Conservation (phyloP, 2,888 invertebrate species). For the Eristalis intricaria region DNA sequence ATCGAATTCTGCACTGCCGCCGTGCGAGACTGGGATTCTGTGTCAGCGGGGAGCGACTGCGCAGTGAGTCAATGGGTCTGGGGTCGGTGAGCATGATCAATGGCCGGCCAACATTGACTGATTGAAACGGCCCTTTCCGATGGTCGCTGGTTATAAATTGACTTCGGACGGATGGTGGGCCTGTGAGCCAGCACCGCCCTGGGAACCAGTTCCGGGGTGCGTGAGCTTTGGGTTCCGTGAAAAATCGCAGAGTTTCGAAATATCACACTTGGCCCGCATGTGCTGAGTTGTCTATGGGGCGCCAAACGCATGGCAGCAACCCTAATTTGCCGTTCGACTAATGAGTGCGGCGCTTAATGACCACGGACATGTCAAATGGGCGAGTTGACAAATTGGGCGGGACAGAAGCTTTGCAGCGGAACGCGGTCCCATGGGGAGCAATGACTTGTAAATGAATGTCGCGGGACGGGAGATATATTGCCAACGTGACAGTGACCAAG, state of each 20-base stretch:
- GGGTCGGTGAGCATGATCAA: conserved; percentile 66
- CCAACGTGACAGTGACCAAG: background rate
- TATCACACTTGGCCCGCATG: background rate
- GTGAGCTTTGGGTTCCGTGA: background rate
- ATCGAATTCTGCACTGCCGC: conserved; percentile 34
- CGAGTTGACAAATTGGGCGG: background rate
- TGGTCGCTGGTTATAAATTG: conserved; percentile 55
- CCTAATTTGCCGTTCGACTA: background rate
- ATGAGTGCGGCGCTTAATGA: background rate
- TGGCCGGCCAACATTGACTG: conserved; percentile 67
- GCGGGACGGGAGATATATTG: background rate
- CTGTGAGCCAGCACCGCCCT: background rate
- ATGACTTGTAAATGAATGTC: background rate
- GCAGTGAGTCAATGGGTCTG: conserved; percentile 68
- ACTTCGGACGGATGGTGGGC: background rate
- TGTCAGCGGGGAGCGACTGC: conserved; percentile 63
- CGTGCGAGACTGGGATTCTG: conserved; percentile 34
- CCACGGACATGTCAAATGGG: background rate
- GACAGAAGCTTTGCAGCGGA: background rate
- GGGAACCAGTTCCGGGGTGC: background rate
- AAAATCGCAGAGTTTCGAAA: background rate
- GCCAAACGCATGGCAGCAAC: background rate
- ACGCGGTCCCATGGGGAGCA: background rate
- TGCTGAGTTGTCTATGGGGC: background rate
- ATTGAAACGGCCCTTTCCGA: conserved; percentile 36